Evolutionary conservation across 2,888 invertebrate species (phyloP).

Genomic region (Trichacis sp.): DNA sequence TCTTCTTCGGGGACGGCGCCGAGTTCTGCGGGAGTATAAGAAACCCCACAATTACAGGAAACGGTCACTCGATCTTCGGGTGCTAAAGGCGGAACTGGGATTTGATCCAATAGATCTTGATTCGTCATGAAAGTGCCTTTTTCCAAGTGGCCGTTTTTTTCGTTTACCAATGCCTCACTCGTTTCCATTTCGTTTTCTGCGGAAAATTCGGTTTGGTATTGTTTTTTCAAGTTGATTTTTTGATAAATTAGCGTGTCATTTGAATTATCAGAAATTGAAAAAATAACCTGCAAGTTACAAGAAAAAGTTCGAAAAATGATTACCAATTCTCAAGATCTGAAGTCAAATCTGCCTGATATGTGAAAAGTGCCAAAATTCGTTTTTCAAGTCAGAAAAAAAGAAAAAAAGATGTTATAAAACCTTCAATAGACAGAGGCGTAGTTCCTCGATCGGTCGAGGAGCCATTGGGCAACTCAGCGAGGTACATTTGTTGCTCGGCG

Average conservation of each 20-base stretch:
- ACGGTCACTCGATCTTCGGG: constrained; percentile 64
- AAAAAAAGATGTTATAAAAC: too few relatives aligned
- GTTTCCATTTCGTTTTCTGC: neutral
- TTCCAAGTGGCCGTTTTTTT: constrained; percentile 24
- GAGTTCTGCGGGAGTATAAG: constrained; percentile 64
- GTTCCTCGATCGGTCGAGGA: constrained; percentile 12
- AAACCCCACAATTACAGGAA: constrained; percentile 52
- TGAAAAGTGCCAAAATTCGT: too few relatives aligned
- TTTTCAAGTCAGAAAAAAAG: too few relatives aligned
- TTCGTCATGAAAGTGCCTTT: constrained; percentile 48
- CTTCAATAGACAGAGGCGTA: constrained; percentile 46
- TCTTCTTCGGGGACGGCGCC: constrained; percentile 77
- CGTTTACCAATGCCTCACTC: neutral
- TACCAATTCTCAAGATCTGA: too few relatives aligned
- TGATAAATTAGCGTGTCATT: too few relatives aligned
- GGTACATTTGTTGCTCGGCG: constrained; percentile 81
- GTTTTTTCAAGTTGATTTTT: too few relatives aligned
- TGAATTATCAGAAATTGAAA: too few relatives aligned
- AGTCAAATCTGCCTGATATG: too few relatives aligned
- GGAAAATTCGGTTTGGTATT: neutral
- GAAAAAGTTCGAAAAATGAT: too few relatives aligned
- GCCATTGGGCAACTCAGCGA: constrained; percentile 55
- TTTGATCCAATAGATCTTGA: constrained; percentile 58
- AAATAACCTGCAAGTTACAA: too few relatives aligned
- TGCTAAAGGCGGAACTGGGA: constrained; percentile 67